Base-by-base conservation (phyloP, 2,888 invertebrate genomes). In the Meliscaeva auricollis region DNA sequence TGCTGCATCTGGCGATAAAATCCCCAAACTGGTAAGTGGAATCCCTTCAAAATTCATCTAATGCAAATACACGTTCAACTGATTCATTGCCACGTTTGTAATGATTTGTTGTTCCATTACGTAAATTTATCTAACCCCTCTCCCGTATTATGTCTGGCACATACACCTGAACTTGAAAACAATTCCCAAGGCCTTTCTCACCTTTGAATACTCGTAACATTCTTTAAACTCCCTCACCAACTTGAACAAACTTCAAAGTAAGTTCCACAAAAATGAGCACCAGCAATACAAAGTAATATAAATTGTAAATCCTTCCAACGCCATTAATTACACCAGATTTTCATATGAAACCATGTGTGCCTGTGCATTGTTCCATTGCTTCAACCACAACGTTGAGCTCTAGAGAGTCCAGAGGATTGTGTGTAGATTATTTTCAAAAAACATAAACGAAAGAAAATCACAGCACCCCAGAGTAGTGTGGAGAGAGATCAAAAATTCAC, bases 251-350 rank as follows among this genome's bases (percentile, higher is more conserved):
- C 35, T 26, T 50, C 38, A 64, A 62, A 50, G 17, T 8, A 1
- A 35, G 7, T 15, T 46, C 44, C 30, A 46, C 62, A 62, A 62
- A 62, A 62, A 66, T 17, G 38, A 11, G 7, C 15, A 44, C n/a
- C 30, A 48, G 35, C 7, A 38, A 13, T 13, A 38, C 3, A 38
- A 13, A 38, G 3, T 1, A 13, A 44, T 35, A 22, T 15, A 58
- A 52, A 41, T 20, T 15, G 22, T 9, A 41, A 50, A 54, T 41
- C 69, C 48, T 54, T 35, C 22, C 50, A 77, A 44, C 58, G 77
- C 60, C 68, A 72, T 73, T 82, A 82, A 77, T 73, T 82, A 77
- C 64, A 76, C 56, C 70, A 44, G 64, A 76, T 75, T n/a, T n/a
- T 70, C 75, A 66, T 32, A 68, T 64, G 60, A 66, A 72, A 13